Conservation (phyloP, 2,113 vertebrate species). For the Cyanoliseus patagonus region DNA sequence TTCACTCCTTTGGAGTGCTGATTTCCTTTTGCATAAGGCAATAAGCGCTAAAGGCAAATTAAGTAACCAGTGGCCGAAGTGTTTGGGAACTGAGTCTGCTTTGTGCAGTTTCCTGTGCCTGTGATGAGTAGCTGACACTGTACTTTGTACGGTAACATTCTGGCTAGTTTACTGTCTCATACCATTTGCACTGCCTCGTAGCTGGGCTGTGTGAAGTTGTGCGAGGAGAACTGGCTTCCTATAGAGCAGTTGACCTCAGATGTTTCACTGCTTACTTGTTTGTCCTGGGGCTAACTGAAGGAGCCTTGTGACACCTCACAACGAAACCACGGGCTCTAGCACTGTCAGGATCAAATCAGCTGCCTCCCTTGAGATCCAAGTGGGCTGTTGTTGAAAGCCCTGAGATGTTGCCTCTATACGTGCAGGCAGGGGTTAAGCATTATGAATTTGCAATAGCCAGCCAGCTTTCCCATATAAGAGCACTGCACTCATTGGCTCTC, state of each 20-base stretch:
- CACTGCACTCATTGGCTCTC: slow-evolving; percentile 50
- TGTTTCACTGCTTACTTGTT: fast-evolving
- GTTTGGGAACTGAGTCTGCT: not conserved
- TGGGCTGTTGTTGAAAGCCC: not conserved
- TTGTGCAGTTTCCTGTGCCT: not conserved
- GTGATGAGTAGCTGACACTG: not conserved
- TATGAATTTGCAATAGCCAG: not conserved
- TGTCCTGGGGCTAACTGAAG: not conserved
- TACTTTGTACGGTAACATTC: not conserved
- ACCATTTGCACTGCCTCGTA: fast-evolving
- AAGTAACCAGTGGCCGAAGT: no score
- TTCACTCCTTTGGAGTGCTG: not conserved
- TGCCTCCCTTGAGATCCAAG: not conserved
- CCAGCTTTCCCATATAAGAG: slow-evolving; percentile 63
- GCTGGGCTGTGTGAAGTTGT: not conserved
- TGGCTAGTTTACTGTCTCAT: fast-evolving
- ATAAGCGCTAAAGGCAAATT: not conserved
- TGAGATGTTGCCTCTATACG: fast-evolving
- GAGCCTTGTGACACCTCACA: not conserved
- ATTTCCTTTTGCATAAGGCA: not conserved
- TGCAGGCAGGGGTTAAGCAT: slow-evolving; percentile 46
- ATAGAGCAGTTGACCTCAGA: not conserved
- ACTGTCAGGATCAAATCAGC: not conserved
- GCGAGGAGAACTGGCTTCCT: not conserved
- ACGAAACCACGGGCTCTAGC: not conserved